Percentiles rank a stretch among this genome's conserved stretches.
These are phyloP conservation scores for Abrostola triplasia DNA, from an alignment of 2,888 invertebrate species.

Conservation along the genomic window DNA sequence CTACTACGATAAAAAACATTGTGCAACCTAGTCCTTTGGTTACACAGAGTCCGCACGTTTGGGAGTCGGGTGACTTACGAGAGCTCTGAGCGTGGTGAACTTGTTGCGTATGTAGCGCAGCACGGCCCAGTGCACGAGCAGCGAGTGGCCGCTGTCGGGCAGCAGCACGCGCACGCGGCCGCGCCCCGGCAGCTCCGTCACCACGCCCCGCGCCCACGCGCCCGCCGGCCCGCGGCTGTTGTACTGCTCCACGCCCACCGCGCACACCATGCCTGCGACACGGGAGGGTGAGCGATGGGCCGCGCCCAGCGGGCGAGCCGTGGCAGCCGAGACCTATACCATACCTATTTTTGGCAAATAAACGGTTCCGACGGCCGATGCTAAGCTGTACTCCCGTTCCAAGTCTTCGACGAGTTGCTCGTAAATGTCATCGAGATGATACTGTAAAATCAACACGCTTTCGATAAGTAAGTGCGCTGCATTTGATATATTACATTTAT, in stretches of 20 bases:
- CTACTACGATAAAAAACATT: no score
- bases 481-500: neutral
- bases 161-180: constrained; percentile 87
- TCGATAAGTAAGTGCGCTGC: neutral
- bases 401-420: constrained; percentile 81
- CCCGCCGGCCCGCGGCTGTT: constrained; percentile 65
- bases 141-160: constrained; percentile 90
- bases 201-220: constrained; percentile 89
- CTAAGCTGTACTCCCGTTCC: constrained; percentile 75
- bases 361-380: constrained; percentile 67
- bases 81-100: constrained; percentile 81
- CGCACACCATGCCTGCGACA: constrained; percentile 73
- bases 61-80: constrained; percentile 84
- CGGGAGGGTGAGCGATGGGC: neutral
- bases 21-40: no score
- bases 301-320: no score
- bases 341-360: constrained; percentile 86
- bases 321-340: neutral
- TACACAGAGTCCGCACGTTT: no score
- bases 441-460: constrained; percentile 56
- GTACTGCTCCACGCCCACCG: constrained; percentile 66
- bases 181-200: constrained; percentile 79
- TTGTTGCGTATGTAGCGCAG: constrained; percentile 85
- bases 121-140: constrained; percentile 81
- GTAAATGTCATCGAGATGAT: constrained; percentile 71